Percentiles rank a stretch among this genome's conserved stretches.
These are phyloP conservation scores for Anabacerthia variegaticeps DNA, from an alignment of 2,797 vertebrate genomes.

Conservation along the genomic window DNA sequence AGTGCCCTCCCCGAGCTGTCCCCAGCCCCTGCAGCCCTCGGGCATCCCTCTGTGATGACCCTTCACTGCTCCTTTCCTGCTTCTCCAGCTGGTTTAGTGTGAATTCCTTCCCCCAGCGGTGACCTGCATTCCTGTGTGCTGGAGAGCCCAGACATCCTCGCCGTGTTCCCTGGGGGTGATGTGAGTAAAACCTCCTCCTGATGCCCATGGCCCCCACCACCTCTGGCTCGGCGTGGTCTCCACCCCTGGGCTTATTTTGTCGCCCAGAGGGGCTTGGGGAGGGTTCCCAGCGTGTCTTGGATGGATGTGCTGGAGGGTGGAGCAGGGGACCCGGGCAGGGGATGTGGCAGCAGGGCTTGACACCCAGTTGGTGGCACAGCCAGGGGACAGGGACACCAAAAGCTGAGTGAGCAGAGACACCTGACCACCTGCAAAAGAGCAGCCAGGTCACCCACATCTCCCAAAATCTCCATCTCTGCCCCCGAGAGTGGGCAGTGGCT, in stretches of 20 bases:
- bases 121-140: not conserved
- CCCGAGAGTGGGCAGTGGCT: not conserved
- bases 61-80: not conserved
- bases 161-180: not conserved
- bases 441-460: not conserved
- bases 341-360: not conserved
- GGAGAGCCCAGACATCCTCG: not conserved
- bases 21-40: not conserved
- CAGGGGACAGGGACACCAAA: not conserved
- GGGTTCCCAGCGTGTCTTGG: not conserved
- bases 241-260: not conserved
- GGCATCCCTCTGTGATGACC: not conserved
- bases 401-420: not conserved
- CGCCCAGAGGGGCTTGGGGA: rapidly evolving
- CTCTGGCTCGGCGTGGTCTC: not conserved
- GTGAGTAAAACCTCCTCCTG: not conserved
- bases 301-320: not conserved
- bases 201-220: rapidly evolving
- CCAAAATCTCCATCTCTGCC: not conserved
- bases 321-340: not conserved
- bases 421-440: not conserved
- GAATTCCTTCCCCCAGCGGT: not conserved
- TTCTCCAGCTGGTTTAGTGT: not conserved
- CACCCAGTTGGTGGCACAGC: not conserved
- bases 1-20: not conserved